Evolutionary conservation across 1,140 invertebrate genomes (phyloP).

Genomic region (Plodia interpunctella): DNA sequence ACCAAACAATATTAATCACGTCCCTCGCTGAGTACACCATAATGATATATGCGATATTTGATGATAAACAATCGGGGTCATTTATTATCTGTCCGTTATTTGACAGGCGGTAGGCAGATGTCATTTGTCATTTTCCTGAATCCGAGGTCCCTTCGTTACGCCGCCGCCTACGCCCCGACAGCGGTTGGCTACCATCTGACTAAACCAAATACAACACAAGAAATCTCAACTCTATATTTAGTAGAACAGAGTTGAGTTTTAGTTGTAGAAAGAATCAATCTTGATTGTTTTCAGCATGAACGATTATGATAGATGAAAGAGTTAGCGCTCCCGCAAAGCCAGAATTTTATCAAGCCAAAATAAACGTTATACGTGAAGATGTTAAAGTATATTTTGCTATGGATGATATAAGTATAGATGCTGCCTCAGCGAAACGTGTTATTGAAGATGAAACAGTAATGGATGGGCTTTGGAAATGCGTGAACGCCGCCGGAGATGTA

Average conservation of each 20-base stretch:
- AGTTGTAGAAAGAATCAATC: slow-evolving; percentile 56
- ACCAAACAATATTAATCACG: slow-evolving; percentile 75
- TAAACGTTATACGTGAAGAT: slow-evolving; percentile 31
- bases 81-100: slow-evolving; percentile 79
- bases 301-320: slow-evolving; percentile 77
- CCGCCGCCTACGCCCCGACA: slow-evolving; percentile 67
- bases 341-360: slow-evolving; percentile 23
- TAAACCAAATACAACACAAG: slow-evolving; percentile 31
- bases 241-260: slow-evolving; percentile 28
- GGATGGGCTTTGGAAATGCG: slow-evolving; percentile 73
- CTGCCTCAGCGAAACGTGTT: slow-evolving; percentile 66
- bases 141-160: slow-evolving; percentile 73
- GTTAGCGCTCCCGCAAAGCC: slow-evolving; percentile 71
- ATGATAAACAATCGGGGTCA: slow-evolving; percentile 78
- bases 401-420: slow-evolving; percentile 21
- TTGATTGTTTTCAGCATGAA: slow-evolving; percentile 77
- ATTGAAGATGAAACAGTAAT: slow-evolving; percentile 76
- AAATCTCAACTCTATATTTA: slow-evolving; percentile 32
- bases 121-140: slow-evolving; percentile 77
- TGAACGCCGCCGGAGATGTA: slow-evolving; percentile 72
- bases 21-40: slow-evolving; percentile 61
- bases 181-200: slow-evolving; percentile 71
- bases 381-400: slow-evolving; percentile 37
- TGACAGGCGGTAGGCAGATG: slow-evolving; percentile 78
- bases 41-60: slow-evolving; percentile 77